A percentile compares a stretch with the other conserved stretches of the same genome.
Conservation (phyloP, 2,113 vertebrate genomes). For the Odocoileus virginianus region DNA sequence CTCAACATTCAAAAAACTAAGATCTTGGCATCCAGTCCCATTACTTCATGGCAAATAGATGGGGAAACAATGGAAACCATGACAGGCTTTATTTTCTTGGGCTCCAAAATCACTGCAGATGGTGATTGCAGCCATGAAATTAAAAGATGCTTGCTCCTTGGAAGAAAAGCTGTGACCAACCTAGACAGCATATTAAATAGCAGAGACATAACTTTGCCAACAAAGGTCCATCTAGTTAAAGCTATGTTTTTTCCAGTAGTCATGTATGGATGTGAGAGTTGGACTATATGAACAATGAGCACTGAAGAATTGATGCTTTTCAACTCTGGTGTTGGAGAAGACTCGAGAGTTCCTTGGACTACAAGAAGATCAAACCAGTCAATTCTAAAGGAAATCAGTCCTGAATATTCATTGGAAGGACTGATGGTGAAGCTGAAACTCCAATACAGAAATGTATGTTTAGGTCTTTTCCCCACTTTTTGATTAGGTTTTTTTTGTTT, state of each 20-base stretch:
- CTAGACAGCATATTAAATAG: background rate
- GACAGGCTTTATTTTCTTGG: background rate
- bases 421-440: background rate
- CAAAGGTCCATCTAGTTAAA: background rate
- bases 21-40: background rate
- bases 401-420: background rate
- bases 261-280: background rate
- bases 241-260: background rate
- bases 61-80: background rate
- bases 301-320: background rate
- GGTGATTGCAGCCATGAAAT: background rate
- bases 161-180: background rate
- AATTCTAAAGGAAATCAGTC: background rate
- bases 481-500: background rate
- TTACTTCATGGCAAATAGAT: background rate
- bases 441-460: background rate
- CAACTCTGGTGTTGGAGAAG: background rate
- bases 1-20: background rate
- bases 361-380: background rate
- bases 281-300: background rate
- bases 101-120: background rate
- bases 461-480: background rate
- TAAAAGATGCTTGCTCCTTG: background rate
- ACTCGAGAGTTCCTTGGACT: background rate
- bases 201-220: background rate